Percentiles rank a stretch among this genome's conserved stretches.
Conservation (phyloP, 2,888 invertebrate genomes). For the Nipponacmea schrenckii region DNA sequence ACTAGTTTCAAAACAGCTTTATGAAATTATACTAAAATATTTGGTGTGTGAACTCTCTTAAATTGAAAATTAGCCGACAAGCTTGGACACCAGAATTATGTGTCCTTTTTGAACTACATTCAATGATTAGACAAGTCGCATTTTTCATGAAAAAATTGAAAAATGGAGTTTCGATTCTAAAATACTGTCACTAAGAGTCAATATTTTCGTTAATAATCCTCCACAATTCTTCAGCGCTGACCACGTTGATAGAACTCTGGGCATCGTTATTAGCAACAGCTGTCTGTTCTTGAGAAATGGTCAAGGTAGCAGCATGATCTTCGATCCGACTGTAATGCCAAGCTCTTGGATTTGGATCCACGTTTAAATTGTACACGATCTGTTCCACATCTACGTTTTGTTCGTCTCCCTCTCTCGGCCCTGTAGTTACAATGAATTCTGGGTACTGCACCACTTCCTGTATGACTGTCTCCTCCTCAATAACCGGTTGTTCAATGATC, state of each 20-base stretch:
- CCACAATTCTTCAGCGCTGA: constrained; percentile 1
- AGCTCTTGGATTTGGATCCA: not conserved
- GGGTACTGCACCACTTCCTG: not conserved
- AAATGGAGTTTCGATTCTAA: too few species aligned
- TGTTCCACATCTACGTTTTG: not conserved
- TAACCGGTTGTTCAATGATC: not conserved
- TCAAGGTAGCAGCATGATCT: not conserved
- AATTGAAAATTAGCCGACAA: too few species aligned
- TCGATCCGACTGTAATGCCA: constrained; percentile 3
- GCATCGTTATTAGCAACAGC: not conserved
- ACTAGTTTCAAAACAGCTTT: too few species aligned
- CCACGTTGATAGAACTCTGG: not conserved
- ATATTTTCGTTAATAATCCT: not conserved
- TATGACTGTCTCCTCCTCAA: not conserved
- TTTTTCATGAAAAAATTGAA: too few species aligned
- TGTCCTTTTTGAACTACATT: too few species aligned
- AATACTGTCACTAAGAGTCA: not conserved
- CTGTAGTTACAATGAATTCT: not conserved
- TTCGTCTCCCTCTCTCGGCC: not conserved
- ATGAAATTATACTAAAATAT: too few species aligned
- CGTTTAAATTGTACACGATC: not conserved
- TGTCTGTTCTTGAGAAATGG: not conserved
- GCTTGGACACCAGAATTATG: too few species aligned
- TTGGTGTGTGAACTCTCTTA: too few species aligned
- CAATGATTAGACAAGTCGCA: too few species aligned